Base-by-base conservation (phyloP, 2,797 vertebrate genomes). In the Diglossa cyanea region DNA sequence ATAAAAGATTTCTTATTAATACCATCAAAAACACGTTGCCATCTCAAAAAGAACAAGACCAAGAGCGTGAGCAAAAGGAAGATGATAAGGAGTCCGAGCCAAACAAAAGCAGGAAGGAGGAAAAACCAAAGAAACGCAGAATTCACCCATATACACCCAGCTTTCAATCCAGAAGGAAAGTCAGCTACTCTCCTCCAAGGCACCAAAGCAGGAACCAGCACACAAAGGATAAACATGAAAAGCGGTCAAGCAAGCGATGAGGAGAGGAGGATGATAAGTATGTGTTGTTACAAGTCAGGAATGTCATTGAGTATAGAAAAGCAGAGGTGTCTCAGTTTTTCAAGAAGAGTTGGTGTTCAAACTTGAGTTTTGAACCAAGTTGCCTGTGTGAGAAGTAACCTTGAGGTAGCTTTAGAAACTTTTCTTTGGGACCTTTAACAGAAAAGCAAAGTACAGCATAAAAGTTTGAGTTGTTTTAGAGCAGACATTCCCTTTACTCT, bases 1-100 rank as follows among this genome's bases (percentile, higher is more conserved):
- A 99, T 98, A 99, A 99, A 97, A 98, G 99, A 83, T 99, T 99
- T 97, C 98, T 99, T 57, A 96, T 99, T 86, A 99, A 99, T 98
- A 99, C 99, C 14, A 98, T 99, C 93, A 99, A 99, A 95, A 98
- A 98, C 78, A 98, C 98, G 0, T 93, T 98, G 88, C 98, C 98
- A 0, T 96, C 98, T 54, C 96, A 98, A 60, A 98, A 98, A 88
- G 98, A 98, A 9, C 97, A 97, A 94, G 98, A 97, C 58, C 97
- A 97, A 7, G 98, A 97, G 63, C 94, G 90, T 2, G 97, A 97
- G 51, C 95, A 96, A n/a, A 95, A 96, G 47, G 97, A 98, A 80
- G 96, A 91, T 24, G 79, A 48, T 37, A 90, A 98, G 84, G 97
- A 98, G 48, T 88, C 97, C 4, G 87, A 94, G 24, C 81, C 96